Conservation (phyloP, 2,797 vertebrate genomes). For the Gymnodraco acuticeps region DNA sequence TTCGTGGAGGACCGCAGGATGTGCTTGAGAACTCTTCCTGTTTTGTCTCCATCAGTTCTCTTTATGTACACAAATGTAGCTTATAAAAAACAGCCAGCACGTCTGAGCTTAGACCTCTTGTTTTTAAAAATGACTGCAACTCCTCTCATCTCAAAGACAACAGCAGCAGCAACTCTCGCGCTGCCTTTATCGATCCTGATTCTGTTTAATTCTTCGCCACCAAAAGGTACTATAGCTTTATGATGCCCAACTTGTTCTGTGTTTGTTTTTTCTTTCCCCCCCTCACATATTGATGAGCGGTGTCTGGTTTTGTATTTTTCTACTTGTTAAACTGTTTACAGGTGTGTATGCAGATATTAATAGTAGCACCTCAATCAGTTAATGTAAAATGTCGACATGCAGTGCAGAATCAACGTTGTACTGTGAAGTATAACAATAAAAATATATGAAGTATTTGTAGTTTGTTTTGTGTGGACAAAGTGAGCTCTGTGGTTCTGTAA, state of each 20-base stretch:
- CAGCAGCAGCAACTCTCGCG: conserved; percentile 34
- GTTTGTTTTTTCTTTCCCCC: conserved; percentile 25
- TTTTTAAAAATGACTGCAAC: conserved; percentile 65
- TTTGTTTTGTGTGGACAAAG: conserved; percentile 4
- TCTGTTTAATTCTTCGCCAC: conserved; percentile 52
- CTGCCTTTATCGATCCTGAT: conserved; percentile 51
- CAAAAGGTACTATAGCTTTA: conserved; percentile 83
- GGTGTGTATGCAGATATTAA: conserved; percentile 67
- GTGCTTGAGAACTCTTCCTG: conserved; percentile 21
- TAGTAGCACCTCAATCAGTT: conserved; percentile 74
- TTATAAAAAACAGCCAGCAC: conserved; percentile 47
- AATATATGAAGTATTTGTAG: conserved; percentile 37
- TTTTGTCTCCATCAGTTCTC: conserved; percentile 45
- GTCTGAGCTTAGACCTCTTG: conserved; percentile 39
- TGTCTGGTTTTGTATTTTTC: conserved; percentile 81
- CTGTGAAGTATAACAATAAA: conserved; percentile 82
- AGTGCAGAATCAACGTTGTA: conserved; percentile 70
- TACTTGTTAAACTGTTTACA: conserved; percentile 75
- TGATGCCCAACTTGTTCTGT: conserved; percentile 38
- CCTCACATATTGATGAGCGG: conserved; percentile 60
- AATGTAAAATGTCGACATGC: conserved; percentile 70
- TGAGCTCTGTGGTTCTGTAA: neutral
- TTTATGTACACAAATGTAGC: conserved; percentile 68
- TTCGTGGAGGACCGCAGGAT: conserved; percentile 17
- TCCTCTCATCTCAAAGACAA: conserved; percentile 34